Percentiles rank a stretch among this genome's conserved stretches.
phyloP scores from a whole-genome alignment of 2,113 vertebrate species.

The Anguilla rostrata region DNA sequence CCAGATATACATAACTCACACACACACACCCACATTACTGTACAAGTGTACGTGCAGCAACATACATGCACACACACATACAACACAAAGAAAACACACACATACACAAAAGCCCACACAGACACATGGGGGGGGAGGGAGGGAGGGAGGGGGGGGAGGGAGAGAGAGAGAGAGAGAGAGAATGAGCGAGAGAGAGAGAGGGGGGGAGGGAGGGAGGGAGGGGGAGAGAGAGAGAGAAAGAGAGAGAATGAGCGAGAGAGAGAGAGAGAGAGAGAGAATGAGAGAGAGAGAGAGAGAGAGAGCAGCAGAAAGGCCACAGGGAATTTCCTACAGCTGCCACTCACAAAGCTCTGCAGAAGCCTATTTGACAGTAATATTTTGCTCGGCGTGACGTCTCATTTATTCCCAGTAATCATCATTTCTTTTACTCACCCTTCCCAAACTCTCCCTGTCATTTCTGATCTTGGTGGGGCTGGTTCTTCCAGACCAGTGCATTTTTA shows the following conservation, averaged over 20 bases:
- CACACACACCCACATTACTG: no score
- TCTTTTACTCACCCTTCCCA: slow-evolving; percentile 85
- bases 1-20: no score
- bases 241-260: no score
- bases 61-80: no score
- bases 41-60: no score
- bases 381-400: slow-evolving; percentile 84
- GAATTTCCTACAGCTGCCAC: slow-evolving; percentile 77
- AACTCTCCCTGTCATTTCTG: slow-evolving; percentile 79
- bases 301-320: slow-evolving; percentile 56
- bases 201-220: not conserved
- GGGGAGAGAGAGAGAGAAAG: no score
- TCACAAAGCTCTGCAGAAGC: slow-evolving; percentile 68
- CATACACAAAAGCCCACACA: not conserved
- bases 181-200: no score
- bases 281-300: not conserved
- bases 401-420: slow-evolving; percentile 87
- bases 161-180: no score
- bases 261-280: no score
- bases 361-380: slow-evolving; percentile 89
- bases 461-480: slow-evolving; percentile 79
- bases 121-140: not conserved
- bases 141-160: no score
- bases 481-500: slow-evolving; percentile 82
- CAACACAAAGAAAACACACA: not conserved